Conservation (phyloP, 2,888 invertebrate genomes). For the Diplazon laetatorius region DNA sequence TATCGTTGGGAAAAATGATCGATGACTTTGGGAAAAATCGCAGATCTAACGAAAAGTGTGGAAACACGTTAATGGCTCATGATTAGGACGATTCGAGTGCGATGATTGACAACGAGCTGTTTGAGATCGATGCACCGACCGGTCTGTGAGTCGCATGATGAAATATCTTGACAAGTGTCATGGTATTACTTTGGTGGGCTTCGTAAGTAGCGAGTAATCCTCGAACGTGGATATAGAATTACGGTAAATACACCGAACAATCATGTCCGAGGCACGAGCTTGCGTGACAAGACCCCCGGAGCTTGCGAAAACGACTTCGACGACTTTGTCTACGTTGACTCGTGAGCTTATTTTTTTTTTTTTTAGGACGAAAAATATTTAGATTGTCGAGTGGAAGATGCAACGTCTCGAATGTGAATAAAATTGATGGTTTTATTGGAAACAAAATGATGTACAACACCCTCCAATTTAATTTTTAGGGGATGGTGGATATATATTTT, state of each 20-base stretch:
- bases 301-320: background rate
- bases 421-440: no score
- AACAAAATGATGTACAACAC: no score
- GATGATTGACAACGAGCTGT: constrained; percentile 3
- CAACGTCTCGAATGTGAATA: no score
- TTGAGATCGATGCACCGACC: constrained; percentile 17
- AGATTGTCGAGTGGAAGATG: no score
- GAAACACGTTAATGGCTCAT: background rate
- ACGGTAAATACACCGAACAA: constrained; percentile 11
- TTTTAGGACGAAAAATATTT: no score
- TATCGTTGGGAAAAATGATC: background rate
- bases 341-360: background rate
- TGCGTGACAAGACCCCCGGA: no score
- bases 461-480: no score
- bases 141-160: constrained; percentile 5
- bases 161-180: constrained; percentile 4
- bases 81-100: background rate
- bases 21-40: constrained; percentile 4
- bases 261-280: constrained; percentile 6
- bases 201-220: constrained; percentile 22
- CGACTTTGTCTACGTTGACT: background rate
- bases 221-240: constrained; percentile 9
- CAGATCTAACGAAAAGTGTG: no score
- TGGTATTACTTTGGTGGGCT: constrained; percentile 12
- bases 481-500: no score